Conservation (phyloP, 1,140 invertebrate species). For the Trichoplusia ni region DNA sequence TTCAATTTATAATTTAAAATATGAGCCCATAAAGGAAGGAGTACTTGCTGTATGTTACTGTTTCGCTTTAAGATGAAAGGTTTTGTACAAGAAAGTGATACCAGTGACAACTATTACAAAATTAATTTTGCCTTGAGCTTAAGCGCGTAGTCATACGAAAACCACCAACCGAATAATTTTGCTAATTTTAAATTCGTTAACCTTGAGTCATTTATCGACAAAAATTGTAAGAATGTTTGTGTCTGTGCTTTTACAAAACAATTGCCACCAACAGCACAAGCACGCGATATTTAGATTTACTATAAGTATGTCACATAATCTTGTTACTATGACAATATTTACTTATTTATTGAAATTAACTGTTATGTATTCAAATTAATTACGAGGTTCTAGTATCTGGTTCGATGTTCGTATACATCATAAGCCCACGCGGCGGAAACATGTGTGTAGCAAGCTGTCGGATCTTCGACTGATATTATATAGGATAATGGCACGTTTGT, state of each 20-base stretch:
- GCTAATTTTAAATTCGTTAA: too few relatives aligned
- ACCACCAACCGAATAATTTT: too few relatives aligned
- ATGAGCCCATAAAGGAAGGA: constrained; percentile 3
- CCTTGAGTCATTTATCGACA: too few relatives aligned
- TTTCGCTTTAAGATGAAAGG: constrained; percentile 2
- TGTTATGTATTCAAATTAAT: not conserved
- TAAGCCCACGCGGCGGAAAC: not conserved
- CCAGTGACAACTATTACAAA: too few relatives aligned
- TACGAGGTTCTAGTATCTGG: not conserved
- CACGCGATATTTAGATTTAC: too few relatives aligned
- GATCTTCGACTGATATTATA: constrained; percentile 47
- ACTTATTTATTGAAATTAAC: not conserved
- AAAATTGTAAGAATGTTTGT: too few relatives aligned
- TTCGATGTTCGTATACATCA: not conserved
- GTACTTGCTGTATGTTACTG: constrained; percentile 8
- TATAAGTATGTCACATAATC: not conserved
- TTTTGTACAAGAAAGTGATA: too few relatives aligned
- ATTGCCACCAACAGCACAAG: too few relatives aligned
- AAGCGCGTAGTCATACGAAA: too few relatives aligned
- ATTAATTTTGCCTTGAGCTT: too few relatives aligned
- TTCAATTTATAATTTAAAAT: constrained; percentile 4
- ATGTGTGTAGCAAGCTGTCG: constrained; percentile 13
- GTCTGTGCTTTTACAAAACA: too few relatives aligned
- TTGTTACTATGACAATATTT: not conserved
- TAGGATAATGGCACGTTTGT: constrained; percentile 44